A percentile compares a stretch with the other conserved stretches of the same genome.
Evolutionary conservation across 2,888 invertebrate species (phyloP).

Genomic region (Pantelozetes paolii): DNA sequence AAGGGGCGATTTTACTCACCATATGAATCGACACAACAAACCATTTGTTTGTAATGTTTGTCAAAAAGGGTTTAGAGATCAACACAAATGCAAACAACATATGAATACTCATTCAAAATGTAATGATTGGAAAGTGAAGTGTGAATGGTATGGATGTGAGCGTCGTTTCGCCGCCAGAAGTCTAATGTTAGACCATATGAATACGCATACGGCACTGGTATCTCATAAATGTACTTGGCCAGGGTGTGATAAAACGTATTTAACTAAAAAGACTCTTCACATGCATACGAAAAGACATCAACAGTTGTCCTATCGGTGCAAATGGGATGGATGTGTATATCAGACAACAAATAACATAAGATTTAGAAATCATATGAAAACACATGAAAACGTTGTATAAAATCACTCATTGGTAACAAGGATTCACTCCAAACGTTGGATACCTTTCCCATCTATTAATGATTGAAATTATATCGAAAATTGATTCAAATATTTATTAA

Average conservation of each 20-base stretch:
- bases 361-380: background rate
- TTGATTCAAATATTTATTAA: too few relatives aligned
- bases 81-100: too few relatives aligned
- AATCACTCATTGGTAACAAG: too few relatives aligned
- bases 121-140: background rate
- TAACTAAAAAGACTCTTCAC: background rate
- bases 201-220: background rate
- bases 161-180: background rate
- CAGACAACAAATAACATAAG: background rate
- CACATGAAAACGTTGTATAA: background rate
- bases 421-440: too few relatives aligned
- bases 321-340: background rate
- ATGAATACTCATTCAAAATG: background rate
- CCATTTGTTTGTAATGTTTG: background rate
- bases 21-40: background rate
- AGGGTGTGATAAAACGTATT: background rate
- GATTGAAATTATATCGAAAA: too few relatives aligned
- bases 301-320: background rate
- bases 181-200: background rate
- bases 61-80: background rate
- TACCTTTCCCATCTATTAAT: too few relatives aligned
- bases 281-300: background rate
- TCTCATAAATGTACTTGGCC: background rate
- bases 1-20: background rate
- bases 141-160: background rate